A percentile compares a stretch with the other conserved stretches of the same genome.
Evolutionary conservation across 2,888 invertebrate genomes (phyloP).

Genomic region (Thyatira batis): DNA sequence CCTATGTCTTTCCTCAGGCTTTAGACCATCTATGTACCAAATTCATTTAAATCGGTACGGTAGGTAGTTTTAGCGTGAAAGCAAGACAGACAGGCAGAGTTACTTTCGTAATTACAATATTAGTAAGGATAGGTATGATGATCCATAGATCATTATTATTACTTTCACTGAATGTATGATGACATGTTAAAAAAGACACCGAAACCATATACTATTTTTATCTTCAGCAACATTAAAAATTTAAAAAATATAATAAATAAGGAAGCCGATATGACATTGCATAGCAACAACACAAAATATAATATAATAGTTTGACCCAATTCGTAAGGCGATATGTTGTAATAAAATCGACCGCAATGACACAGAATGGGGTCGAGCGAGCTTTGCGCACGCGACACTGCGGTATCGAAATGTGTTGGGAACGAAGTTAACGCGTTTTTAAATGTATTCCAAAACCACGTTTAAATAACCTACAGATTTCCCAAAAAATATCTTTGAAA

Average conservation of each 20-base stretch:
- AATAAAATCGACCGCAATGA: constrained; percentile 28
- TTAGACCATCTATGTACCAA: too few relatives aligned
- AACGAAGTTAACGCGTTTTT: constrained; percentile 25
- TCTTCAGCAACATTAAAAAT: background rate
- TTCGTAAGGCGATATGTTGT: constrained; percentile 37
- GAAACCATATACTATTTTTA: background rate
- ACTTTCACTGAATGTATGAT: too few relatives aligned
- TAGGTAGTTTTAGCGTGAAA: too few relatives aligned
- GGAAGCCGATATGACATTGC: background rate
- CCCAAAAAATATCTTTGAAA: too few relatives aligned
- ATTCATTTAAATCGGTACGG: too few relatives aligned
- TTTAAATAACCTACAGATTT: too few relatives aligned
- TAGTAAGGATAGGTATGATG: too few relatives aligned
- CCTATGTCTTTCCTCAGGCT: too few relatives aligned
- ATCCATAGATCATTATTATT: too few relatives aligned
- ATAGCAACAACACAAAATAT: constrained; percentile 8
- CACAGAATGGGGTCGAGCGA: constrained; percentile 34
- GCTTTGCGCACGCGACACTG: constrained; percentile 29
- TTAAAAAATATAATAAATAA: background rate
- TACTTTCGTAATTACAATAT: too few relatives aligned
- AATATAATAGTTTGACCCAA: constrained; percentile 25
- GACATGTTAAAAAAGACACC: background rate
- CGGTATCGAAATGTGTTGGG: constrained; percentile 27
- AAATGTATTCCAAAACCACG: too few relatives aligned
- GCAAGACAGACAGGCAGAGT: background rate